Conservation (phyloP, 1,140 invertebrate species). For the Idris sp. region DNA sequence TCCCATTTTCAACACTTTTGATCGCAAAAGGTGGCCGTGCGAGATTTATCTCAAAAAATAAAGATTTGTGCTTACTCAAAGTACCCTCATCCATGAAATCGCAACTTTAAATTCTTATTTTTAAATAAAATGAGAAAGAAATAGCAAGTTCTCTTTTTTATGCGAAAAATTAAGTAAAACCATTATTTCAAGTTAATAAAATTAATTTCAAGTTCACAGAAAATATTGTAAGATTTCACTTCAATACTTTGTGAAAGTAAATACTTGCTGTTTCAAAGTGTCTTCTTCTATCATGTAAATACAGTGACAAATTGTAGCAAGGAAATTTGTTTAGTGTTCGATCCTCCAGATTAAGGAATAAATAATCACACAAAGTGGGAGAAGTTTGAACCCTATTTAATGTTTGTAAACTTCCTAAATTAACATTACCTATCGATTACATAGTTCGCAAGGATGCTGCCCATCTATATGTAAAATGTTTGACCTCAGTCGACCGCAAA, state of each 20-base stretch:
- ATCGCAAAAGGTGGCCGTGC: constrained; percentile 39
- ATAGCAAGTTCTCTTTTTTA: too few relatives aligned
- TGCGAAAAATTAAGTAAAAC: too few relatives aligned
- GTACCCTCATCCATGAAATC: constrained; percentile 24
- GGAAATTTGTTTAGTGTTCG: too few relatives aligned
- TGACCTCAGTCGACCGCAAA: constrained; percentile 47
- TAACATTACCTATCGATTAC: constrained; percentile 50
- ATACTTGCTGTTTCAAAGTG: too few relatives aligned
- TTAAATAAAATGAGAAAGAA: constrained; percentile 40
- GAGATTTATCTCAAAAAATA: constrained; percentile 37
- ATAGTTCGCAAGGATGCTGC: constrained; percentile 24
- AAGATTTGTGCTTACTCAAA: constrained; percentile 27
- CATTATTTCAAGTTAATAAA: too few relatives aligned
- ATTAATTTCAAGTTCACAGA: too few relatives aligned
- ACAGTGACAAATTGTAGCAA: too few relatives aligned
- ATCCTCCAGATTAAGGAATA: too few relatives aligned
- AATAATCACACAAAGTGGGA: constrained; percentile 2
- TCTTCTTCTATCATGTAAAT: too few relatives aligned
- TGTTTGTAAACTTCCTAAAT: constrained; percentile 42
- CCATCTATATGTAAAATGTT: constrained; percentile 57
- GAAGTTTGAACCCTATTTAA: constrained; percentile 19
- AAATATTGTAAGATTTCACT: too few relatives aligned
- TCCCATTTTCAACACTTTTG: constrained; percentile 39
- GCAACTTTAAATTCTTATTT: constrained; percentile 33
- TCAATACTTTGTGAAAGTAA: too few relatives aligned